These are phyloP conservation scores for Diplazon laetatorius DNA, from an alignment of 2,888 invertebrate species.

Conservation along the genomic window DNA sequence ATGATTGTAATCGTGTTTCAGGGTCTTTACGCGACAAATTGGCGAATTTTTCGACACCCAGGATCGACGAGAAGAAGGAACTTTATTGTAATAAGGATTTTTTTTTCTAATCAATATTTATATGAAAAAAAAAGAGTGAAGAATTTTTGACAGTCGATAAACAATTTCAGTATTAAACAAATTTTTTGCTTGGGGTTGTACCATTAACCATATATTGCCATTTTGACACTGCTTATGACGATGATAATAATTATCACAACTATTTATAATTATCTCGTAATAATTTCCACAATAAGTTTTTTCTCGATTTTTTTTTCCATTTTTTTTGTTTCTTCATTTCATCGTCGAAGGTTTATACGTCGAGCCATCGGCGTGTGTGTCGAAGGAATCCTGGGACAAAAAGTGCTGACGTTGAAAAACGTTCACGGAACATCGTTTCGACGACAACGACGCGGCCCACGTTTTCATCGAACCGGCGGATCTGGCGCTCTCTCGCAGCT, in stretches of 20 bases:
- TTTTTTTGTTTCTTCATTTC: neutral
- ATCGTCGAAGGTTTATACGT: neutral
- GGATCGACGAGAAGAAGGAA: neutral
- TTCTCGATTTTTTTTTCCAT: too few species aligned
- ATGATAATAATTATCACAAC: too few species aligned
- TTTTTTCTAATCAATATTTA: too few species aligned
- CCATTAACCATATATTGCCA: too few species aligned
- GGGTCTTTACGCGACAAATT: neutral
- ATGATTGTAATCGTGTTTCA: slow-evolving; percentile 2
- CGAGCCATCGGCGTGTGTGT: slow-evolving; percentile 1
- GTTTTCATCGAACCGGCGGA: slow-evolving; percentile 17
- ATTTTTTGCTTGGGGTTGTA: too few species aligned
- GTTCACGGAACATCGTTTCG: slow-evolving; percentile 55
- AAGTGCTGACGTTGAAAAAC: slow-evolving; percentile 64
- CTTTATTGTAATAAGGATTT: too few species aligned
- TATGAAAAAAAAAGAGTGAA: too few species aligned
- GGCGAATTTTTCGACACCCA: neutral
- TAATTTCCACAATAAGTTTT: too few species aligned
- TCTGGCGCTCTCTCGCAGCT: slow-evolving; percentile 5
- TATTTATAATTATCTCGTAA: neutral
- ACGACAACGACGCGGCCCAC: slow-evolving; percentile 20
- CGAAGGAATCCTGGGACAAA: slow-evolving; percentile 9
- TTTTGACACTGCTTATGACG: too few species aligned
- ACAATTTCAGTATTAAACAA: too few species aligned
- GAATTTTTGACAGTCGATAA: too few species aligned